These are phyloP conservation scores for Pseudorectes ferrugineus DNA, from an alignment of 2,113 vertebrate genomes.

Conservation along the genomic window DNA sequence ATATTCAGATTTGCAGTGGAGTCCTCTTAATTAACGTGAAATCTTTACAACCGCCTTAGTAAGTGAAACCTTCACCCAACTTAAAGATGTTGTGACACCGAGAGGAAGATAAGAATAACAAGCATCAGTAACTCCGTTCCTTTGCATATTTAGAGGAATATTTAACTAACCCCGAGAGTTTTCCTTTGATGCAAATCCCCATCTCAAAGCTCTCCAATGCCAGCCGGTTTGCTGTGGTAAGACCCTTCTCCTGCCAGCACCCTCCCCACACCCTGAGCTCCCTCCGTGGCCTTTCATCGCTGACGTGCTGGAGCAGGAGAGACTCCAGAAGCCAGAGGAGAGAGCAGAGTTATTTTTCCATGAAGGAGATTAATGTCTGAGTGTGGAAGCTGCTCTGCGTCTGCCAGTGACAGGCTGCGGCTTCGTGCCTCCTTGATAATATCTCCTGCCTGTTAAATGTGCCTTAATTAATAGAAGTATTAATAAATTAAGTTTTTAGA, in stretches of 20 bases:
- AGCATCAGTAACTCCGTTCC: slow-evolving; percentile 40
- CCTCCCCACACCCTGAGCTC: not conserved
- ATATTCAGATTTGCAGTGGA: slow-evolving; percentile 29
- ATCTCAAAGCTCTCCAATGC: not conserved
- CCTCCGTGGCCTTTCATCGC: not conserved
- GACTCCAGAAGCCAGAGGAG: not conserved
- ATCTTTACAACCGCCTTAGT: slow-evolving; percentile 52
- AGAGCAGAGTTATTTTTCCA: not conserved
- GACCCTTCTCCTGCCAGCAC: not conserved
- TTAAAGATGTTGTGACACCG: slow-evolving; percentile 47
- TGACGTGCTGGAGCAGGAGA: not conserved
- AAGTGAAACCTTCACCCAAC: slow-evolving; percentile 52
- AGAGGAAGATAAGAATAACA: slow-evolving; percentile 53
- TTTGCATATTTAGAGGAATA: slow-evolving; percentile 54
- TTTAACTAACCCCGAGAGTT: slow-evolving; percentile 17
- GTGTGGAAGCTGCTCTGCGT: not conserved
- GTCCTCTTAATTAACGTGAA: slow-evolving; percentile 51
- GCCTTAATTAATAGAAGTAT: not conserved
- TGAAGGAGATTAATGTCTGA: slow-evolving; percentile 8
- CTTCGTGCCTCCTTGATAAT: not conserved
- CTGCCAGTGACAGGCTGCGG: not conserved
- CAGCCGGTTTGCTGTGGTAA: not conserved
- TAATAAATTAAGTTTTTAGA: not conserved
- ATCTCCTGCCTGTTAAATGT: not conserved
- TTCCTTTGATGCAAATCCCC: slow-evolving; percentile 34